phyloP scores from a whole-genome alignment of 2,113 vertebrate species.

The Pseudopodoces humilis region DNA sequence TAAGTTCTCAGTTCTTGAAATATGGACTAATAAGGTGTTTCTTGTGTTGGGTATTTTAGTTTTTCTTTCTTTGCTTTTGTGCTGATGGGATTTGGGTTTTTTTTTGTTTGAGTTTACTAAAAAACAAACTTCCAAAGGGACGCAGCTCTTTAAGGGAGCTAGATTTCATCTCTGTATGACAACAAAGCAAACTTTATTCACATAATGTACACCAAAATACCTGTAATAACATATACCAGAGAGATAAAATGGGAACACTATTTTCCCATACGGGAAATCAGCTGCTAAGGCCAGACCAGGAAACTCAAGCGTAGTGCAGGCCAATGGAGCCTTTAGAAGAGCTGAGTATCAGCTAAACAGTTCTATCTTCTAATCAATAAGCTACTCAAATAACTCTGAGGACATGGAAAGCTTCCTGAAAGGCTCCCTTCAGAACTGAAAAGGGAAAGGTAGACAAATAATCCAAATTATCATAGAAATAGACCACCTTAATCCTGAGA shows the following conservation, averaged over 20 bases:
- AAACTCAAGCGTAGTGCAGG: background rate
- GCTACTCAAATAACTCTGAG: background rate
- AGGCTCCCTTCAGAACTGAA: background rate
- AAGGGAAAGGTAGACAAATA: background rate
- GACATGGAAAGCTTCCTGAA: background rate
- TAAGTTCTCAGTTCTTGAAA: background rate
- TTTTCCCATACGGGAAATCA: background rate
- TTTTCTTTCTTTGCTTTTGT: background rate
- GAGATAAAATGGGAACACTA: background rate
- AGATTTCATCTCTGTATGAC: background rate
- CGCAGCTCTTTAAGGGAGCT: background rate
- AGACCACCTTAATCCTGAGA: background rate
- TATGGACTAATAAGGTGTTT: background rate
- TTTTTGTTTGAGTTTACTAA: background rate
- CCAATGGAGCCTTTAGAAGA: background rate
- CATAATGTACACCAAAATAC: background rate
- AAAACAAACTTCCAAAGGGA: background rate
- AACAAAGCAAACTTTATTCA: background rate
- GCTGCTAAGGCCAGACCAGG: background rate
- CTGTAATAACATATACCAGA: background rate
- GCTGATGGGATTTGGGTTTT: background rate
- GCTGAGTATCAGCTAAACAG: background rate
- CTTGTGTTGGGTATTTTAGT: background rate
- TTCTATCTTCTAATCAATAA: background rate
- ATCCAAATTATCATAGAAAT: background rate